phyloP scores from a whole-genome alignment of 2,888 invertebrate species.

The Ophonus ardosiacus region DNA sequence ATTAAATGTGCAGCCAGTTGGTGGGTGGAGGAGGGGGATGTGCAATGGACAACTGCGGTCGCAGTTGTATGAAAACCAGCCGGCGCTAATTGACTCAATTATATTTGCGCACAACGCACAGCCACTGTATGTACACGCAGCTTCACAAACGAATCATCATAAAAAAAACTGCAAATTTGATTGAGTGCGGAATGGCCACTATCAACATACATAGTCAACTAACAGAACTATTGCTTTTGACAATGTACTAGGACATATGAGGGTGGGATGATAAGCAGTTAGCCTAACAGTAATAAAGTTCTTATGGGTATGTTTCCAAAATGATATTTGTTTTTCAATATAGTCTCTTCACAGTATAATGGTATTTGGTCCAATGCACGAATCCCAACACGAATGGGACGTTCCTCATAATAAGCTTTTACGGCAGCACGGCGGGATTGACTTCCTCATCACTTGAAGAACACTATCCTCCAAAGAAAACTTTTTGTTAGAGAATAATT shows the following conservation, averaged over 20 bases:
- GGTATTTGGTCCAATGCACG: too few species aligned
- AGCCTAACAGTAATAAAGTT: too few species aligned
- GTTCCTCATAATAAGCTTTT: too few species aligned
- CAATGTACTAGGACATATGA: neutral
- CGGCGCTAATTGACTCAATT: slow-evolving; percentile 60
- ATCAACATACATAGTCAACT: neutral
- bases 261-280: too few species aligned
- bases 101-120: slow-evolving; percentile 43
- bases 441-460: too few species aligned
- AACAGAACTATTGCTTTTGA: neutral
- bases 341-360: too few species aligned
- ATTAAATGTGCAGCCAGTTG: slow-evolving; percentile 24
- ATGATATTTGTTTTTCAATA: too few species aligned
- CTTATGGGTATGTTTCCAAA: too few species aligned
- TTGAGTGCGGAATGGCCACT: neutral
- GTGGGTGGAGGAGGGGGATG: neutral
- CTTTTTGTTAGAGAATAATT: too few species aligned
- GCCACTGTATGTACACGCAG: slow-evolving; percentile 6
- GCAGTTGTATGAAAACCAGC: slow-evolving; percentile 60
- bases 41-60: slow-evolving; percentile 27
- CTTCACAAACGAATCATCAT: neutral
- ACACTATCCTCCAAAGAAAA: too few species aligned
- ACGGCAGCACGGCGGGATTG: too few species aligned
- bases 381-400: too few species aligned
- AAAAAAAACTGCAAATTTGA: neutral